Evolutionary conservation across 2,113 vertebrate genomes (phyloP), one percentile per base, ranked within the genome.

Genomic region (Gulo gulo): DNA sequence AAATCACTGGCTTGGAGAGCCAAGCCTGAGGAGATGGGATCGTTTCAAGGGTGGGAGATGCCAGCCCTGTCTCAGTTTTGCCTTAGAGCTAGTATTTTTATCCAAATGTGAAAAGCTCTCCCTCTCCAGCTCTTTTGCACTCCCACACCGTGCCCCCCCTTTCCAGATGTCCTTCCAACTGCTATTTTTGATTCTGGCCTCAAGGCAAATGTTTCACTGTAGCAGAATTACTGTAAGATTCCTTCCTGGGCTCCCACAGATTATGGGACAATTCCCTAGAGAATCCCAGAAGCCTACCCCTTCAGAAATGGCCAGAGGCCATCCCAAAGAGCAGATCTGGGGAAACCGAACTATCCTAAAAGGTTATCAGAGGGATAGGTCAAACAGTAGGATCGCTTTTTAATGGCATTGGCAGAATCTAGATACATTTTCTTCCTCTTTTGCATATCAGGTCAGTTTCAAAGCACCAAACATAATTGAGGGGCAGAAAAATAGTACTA

Each of bases 151-250:
- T 26, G 57, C 76, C 47, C 8, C 8, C 65, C 26, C 63, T 97
- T 98, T 96, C 98, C 98, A 98, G 92, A 96, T 91, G 96, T 90
- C 96, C 97, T 98, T 98, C 97, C 98, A 98, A 97, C 92, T 97
- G 98, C 98, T 97, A 1, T 97, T 98, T 98, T 98, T 61, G 42
- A 96, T 96, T 97, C 78, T 39, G 23, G 6, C 97, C 92, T 98
- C 95, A 57, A 74, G 97, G 98, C 94, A 84, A 98, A 98, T 94
- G 97, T 95, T 97, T 97, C 95, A 95, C 94, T 34, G 23, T 97
- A 91, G 94, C 73, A 78, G 94, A 97, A 97, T 98, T 96, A 93
- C 96, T 98, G 97, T 98, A 98, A 97, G 97, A 97, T 97, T 98
- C 98, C 96, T 98, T 90, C 90, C 95, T 88, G 92, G 94, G 94